phyloP scores from a whole-genome alignment of 2,888 invertebrate genomes.

The Ichneumon xanthorius region DNA sequence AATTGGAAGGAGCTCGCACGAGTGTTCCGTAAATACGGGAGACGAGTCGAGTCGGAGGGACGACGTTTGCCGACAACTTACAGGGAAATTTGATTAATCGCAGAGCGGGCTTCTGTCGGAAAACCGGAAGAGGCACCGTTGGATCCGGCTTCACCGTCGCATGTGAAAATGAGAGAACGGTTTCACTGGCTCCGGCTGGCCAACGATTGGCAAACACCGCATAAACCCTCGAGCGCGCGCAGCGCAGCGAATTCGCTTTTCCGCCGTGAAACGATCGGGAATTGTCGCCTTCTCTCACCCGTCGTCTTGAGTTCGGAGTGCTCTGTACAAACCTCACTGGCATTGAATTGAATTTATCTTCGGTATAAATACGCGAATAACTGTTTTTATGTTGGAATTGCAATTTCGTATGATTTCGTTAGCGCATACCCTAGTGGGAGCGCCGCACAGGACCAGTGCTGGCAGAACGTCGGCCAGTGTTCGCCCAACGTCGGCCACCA shows the following conservation, averaged over 20 bases:
- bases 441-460: no score
- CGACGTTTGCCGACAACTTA: constrained; percentile 76
- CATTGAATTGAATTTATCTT: not conserved
- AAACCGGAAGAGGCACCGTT: constrained; percentile 61
- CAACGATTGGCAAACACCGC: constrained; percentile 40
- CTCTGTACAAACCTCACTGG: not conserved
- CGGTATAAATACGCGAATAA: not conserved
- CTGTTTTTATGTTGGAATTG: not conserved
- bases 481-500: no score
- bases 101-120: constrained; percentile 35
- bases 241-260: not conserved
- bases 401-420: not conserved
- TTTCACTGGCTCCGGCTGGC: constrained; percentile 11
- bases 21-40: constrained; percentile 73
- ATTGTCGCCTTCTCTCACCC: not conserved
- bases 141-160: constrained; percentile 50
- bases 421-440: no score
- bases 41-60: constrained; percentile 43
- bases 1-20: constrained; percentile 60
- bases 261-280: constrained; percentile 4
- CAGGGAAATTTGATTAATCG: constrained; percentile 79
- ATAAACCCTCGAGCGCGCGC: not conserved
- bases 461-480: no score
- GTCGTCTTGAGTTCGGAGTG: not conserved
- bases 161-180: constrained; percentile 26